Evolutionary conservation across 1,140 invertebrate species (phyloP), one percentile per base, ranked within the genome.

Genomic region (Amphibalanus amphitrite): DNA sequence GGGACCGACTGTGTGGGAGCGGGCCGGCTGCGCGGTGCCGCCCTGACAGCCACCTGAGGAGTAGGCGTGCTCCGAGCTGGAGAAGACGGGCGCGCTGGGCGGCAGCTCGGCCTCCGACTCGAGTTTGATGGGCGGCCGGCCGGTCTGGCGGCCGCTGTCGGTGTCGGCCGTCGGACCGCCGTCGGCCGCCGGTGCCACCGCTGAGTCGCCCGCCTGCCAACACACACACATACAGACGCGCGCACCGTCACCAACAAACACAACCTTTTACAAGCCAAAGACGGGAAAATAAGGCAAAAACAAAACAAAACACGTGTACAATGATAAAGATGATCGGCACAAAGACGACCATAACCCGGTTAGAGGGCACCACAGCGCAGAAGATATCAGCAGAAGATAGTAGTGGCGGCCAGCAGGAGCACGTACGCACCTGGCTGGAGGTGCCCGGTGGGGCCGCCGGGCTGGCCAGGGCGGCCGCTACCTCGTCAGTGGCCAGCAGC

Each of bases 401-500:
- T n/a, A n/a, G n/a, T n/a, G n/a, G n/a, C n/a, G n/a, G n/a, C n/a
- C n/a, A n/a, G n/a, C n/a, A n/a, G n/a, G n/a, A n/a, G n/a, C n/a
- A n/a, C n/a, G n/a, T n/a, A n/a, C n/a, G n/a, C n/a, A n/a, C n/a
- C n/a, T n/a, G n/a, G n/a, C n/a, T n/a, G n/a, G n/a, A n/a, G n/a
- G n/a, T n/a, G 47, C 47, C 13, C 47, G 47, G 10, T 59, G 47
- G 47, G 23, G 47, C 10, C 17, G 47, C 47, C 20, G 89, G 78
- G 78, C 87, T 87, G 10, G 82, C 80, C 29, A 90, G 80, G 26
- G 87, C 88, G 1, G 84, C 84, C 28, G 85, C 85, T 13, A 92
- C 81, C 80, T 92, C 90, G 65, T 88, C 86, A 47, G 85, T 86
- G 26, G 84, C 85, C 1, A 95, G 82, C n/a, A 89, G 83, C 76